These are phyloP conservation scores for Acanthis flammea DNA, from an alignment of 2,797 vertebrate genomes.

Conservation along the genomic window DNA sequence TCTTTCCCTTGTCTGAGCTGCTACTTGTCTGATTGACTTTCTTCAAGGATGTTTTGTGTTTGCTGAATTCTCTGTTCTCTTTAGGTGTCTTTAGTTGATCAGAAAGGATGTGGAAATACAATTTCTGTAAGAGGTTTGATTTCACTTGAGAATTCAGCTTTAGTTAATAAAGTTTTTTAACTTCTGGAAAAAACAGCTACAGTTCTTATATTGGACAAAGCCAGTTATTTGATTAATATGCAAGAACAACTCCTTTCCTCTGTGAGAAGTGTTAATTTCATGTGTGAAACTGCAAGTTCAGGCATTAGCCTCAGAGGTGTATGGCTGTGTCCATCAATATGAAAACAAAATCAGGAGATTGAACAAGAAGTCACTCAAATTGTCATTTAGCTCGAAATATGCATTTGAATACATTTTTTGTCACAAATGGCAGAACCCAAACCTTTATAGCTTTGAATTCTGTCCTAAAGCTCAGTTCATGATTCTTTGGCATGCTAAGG, in stretches of 20 bases:
- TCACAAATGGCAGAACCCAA: background rate
- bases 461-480: background rate
- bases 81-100: background rate
- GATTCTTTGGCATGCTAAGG: background rate
- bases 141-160: background rate
- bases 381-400: background rate
- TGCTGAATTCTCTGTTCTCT: background rate
- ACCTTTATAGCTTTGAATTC: background rate
- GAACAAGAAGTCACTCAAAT: background rate
- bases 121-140: background rate
- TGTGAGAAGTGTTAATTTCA: background rate
- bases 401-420: background rate
- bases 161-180: background rate
- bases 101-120: background rate
- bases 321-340: background rate
- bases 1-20: background rate
- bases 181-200: background rate
- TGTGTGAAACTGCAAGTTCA: background rate
- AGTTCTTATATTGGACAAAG: background rate
- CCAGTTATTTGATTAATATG: background rate
- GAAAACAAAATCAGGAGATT: background rate
- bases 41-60: background rate
- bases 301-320: background rate
- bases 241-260: background rate
- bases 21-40: background rate